Conservation (phyloP, 2,888 invertebrate genomes). For the Drosophila neutralis region DNA sequence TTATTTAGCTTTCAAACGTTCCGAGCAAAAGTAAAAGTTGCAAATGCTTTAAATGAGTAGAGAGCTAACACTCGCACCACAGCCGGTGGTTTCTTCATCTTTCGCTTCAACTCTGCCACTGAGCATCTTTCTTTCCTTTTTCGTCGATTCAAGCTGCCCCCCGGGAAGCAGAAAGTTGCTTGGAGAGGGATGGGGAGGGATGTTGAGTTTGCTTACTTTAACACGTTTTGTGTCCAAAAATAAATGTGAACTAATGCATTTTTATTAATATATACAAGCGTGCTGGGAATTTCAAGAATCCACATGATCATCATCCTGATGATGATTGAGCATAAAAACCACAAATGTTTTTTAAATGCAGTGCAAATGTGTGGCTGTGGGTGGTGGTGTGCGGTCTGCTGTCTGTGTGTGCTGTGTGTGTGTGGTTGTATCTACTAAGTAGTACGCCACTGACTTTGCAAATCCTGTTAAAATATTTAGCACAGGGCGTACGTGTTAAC, state of each 20-base stretch:
- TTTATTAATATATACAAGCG: slow-evolving; percentile 81
- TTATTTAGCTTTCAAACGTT: slow-evolving; percentile 75
- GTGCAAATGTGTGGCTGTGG: slow-evolving; percentile 64
- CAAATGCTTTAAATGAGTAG: slow-evolving; percentile 71
- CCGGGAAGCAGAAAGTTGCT: slow-evolving; percentile 20
- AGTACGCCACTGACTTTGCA: slow-evolving; percentile 39
- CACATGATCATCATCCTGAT: slow-evolving; percentile 47
- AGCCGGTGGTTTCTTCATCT: not conserved
- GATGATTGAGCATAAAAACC: slow-evolving; percentile 82
- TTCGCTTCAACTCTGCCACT: slow-evolving; percentile 13
- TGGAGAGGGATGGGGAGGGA: not conserved
- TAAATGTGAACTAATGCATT: slow-evolving; percentile 82
- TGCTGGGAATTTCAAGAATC: slow-evolving; percentile 70
- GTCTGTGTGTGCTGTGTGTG: not conserved
- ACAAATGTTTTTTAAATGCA: slow-evolving; percentile 82
- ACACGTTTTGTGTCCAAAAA: slow-evolving; percentile 77
- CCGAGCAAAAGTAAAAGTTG: slow-evolving; percentile 70
- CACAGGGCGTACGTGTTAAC: slow-evolving; percentile 64
- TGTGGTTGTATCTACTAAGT: slow-evolving; percentile 43
- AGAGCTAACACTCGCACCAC: slow-evolving; percentile 9
- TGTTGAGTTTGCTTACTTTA: slow-evolving; percentile 64
- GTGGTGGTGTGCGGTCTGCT: not conserved
- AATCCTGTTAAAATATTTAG: slow-evolving; percentile 70
- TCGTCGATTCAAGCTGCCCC: slow-evolving; percentile 50
- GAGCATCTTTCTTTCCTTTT: slow-evolving; percentile 19